phyloP scores from a whole-genome alignment of 2,888 invertebrate genomes.

The Spatulosminthurus flaviceps region DNA sequence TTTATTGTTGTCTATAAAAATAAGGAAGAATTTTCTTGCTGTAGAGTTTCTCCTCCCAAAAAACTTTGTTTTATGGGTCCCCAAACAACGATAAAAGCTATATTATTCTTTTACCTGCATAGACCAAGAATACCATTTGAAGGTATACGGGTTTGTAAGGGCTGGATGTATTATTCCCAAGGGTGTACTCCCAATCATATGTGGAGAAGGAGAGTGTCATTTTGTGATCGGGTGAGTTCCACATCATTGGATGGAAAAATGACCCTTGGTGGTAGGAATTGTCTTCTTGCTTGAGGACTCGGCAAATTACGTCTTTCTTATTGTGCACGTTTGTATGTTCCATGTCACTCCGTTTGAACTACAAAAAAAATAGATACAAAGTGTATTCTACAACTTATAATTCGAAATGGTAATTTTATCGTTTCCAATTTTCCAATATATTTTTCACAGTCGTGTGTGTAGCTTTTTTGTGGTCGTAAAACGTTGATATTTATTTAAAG shows the following conservation, averaged over 20 bases:
- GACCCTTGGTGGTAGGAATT: constrained; percentile 32
- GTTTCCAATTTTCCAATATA: no score
- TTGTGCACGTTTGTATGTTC: background rate
- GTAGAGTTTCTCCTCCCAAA: no score
- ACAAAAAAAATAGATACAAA: background rate
- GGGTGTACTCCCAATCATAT: constrained; percentile 49
- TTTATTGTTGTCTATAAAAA: constrained; percentile 44
- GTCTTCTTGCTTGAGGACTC: constrained; percentile 42
- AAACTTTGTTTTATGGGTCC: no score
- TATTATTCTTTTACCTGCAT: constrained; percentile 37
- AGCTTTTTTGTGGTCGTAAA: no score
- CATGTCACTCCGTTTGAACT: constrained; percentile 36
- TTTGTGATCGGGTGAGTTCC: constrained; percentile 42
- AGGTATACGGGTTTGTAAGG: constrained; percentile 36
- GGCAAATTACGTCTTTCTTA: constrained; percentile 43
- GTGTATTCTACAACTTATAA: background rate
- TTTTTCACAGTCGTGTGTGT: no score
- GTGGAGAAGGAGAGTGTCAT: constrained; percentile 57
- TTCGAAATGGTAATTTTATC: no score
- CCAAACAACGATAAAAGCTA: no score
- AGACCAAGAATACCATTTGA: constrained; percentile 46
- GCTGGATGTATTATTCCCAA: constrained; percentile 36
- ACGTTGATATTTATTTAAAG: no score
- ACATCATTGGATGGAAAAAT: constrained; percentile 46
- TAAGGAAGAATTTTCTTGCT: background rate